Evolutionary conservation across 2,113 vertebrate species (phyloP), one percentile per base, ranked within the genome.

Genomic region (Dasypus novemcinctus): DNA sequence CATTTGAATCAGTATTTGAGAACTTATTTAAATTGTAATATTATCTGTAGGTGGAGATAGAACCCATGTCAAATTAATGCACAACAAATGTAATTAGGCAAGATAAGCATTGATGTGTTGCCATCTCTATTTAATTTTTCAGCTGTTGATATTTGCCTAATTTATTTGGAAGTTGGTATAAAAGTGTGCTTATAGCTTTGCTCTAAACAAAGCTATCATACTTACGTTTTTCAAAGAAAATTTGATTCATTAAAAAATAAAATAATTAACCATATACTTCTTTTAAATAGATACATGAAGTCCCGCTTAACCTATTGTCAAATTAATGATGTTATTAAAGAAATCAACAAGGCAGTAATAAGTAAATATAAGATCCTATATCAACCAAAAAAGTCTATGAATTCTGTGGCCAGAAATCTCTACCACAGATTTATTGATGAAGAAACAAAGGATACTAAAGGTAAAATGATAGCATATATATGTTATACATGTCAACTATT

Each of bases 391-490:
- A 99, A 98, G 90, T 96, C 94, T 0, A 95, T 99, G 97, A 99
- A 20, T 94, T 98, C 96, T 25, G 2, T 95, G 0, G 10, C 71
- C 36, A 98, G 98, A 76, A 99, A 97, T 43, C 99, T 99, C 31
- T 98, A 99, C 54, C 97, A 98, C 96, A 98, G 98, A 75, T 99
- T 99, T 94, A 97, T 98, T 66, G 98, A 99, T 13, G 98, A 99
- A 94, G 99, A 99, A 98, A 99, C 97, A 0, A 98, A 99, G 91
- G 98, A 99, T 0, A 99, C 99, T 0, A 99, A 98, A 99, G 99
- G 99, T 99, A 97, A 64, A 82, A 23, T 41, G 20, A 66, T 41
- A 29, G 0, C 2, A 0, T 71, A 69, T 82, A 0, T 64, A 0
- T 75, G 1, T 46, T 46, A n/a, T 87, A 2, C 18, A 12, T 71